These are phyloP conservation scores for Anser brachyrhynchus DNA, from an alignment of 2,113 vertebrate genomes.

Conservation along the genomic window DNA sequence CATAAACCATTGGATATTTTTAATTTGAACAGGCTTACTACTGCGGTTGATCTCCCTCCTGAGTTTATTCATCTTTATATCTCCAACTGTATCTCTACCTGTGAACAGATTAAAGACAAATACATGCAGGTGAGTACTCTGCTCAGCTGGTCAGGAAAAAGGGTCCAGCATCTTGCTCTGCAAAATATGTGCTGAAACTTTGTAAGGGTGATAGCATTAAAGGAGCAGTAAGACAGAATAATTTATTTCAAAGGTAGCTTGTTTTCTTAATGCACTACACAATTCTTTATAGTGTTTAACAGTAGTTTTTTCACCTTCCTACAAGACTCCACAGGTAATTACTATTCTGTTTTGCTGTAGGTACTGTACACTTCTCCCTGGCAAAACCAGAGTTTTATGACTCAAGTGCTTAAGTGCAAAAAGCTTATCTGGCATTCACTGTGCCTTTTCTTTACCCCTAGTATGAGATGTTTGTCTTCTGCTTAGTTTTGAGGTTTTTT, in stretches of 20 bases:
- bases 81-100: slow-evolving; percentile 99
- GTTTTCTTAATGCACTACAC: neutral
- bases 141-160: neutral
- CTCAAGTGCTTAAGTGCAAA: neutral
- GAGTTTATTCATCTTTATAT: slow-evolving; percentile 99
- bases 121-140: slow-evolving; percentile 92
- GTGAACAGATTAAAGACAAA: slow-evolving; percentile 99
- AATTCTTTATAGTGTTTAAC: neutral
- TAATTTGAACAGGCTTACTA: slow-evolving; percentile 86
- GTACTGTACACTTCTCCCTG: neutral
- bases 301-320: neutral
- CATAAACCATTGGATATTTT: neutral
- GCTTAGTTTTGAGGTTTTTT: neutral
- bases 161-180: neutral
- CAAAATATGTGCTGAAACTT: neutral
- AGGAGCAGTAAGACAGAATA: no score
- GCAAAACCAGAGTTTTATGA: neutral
- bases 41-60: slow-evolving; percentile 96
- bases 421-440: neutral
- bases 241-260: neutral
- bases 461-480: neutral
- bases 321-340: neutral
- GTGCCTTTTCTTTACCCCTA: neutral
- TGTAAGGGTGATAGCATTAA: neutral
- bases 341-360: neutral